Conservation (phyloP, 2,113 vertebrate genomes). For the Cervus canadensis region DNA sequence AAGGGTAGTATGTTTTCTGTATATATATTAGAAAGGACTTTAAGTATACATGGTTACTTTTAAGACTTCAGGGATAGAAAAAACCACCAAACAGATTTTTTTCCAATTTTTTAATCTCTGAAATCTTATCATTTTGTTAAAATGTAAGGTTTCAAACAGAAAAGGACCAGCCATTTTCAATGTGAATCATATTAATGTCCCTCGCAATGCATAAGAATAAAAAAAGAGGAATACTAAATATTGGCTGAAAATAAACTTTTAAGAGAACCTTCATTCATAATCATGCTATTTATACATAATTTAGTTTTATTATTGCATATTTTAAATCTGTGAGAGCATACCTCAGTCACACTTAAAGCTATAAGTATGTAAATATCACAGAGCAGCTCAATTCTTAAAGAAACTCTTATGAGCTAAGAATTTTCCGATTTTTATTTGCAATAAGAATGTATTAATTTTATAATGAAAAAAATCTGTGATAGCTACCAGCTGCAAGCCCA, state of each 20-base stretch:
- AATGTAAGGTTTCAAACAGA: background rate
- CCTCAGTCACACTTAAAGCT: background rate
- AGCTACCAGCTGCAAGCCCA: background rate
- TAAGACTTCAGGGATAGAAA: slow-evolving; percentile 39
- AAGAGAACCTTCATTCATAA: slow-evolving; percentile 10
- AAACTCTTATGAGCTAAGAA: background rate
- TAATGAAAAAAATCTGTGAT: background rate
- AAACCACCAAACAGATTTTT: slow-evolving; percentile 10
- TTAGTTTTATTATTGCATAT: background rate
- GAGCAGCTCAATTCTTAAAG: background rate
- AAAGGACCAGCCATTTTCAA: background rate
- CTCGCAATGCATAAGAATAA: background rate
- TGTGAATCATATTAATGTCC: background rate
- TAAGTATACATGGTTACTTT: slow-evolving; percentile 1
- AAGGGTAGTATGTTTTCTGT: background rate
- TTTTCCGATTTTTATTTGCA: slow-evolving; percentile 35
- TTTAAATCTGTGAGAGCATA: slow-evolving; percentile 30
- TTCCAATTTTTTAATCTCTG: background rate
- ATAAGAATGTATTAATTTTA: background rate
- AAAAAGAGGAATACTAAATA: background rate
- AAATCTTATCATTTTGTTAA: slow-evolving; percentile 2
- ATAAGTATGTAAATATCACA: background rate
- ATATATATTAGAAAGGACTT: background rate
- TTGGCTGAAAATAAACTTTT: background rate
- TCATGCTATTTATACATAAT: background rate